phyloP scores from a whole-genome alignment of 2,888 invertebrate species.

The Alentia gelatinosa region DNA sequence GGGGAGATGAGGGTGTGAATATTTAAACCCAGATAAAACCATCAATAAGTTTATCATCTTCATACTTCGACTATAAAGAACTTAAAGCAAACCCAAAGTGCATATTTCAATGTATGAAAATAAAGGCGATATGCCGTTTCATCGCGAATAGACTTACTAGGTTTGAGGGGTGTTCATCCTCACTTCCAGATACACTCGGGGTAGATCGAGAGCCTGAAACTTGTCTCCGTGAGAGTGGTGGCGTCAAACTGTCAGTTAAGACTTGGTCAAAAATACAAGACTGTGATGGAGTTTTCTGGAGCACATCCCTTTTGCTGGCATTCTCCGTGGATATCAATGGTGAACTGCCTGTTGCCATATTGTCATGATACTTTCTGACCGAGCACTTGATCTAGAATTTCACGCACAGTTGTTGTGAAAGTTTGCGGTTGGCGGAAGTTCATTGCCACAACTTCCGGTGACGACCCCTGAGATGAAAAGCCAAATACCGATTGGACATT shows the following conservation, averaged over 20 bases:
- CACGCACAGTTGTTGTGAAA: neutral
- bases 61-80: too few species aligned
- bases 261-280: neutral
- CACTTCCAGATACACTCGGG: neutral
- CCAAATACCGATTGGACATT: too few species aligned
- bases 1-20: too few species aligned
- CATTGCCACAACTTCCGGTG: neutral
- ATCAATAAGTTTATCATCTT: too few species aligned
- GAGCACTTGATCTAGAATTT: neutral
- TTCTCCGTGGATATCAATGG: neutral
- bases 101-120: too few species aligned
- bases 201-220: neutral
- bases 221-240: neutral
- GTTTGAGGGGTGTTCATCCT: neutral
- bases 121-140: too few species aligned
- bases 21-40: too few species aligned
- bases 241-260: neutral
- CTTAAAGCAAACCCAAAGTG: too few species aligned
- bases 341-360: neutral
- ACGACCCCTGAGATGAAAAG: neutral
- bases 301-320: neutral
- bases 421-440: conserved; percentile 5
- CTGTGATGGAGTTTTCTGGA: neutral
- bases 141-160: too few species aligned
- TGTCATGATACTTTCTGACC: neutral